Evolutionary conservation across 2,888 invertebrate species (phyloP), one percentile per base, ranked within the genome.

Genomic region (Eristalinus sepulchralis): DNA sequence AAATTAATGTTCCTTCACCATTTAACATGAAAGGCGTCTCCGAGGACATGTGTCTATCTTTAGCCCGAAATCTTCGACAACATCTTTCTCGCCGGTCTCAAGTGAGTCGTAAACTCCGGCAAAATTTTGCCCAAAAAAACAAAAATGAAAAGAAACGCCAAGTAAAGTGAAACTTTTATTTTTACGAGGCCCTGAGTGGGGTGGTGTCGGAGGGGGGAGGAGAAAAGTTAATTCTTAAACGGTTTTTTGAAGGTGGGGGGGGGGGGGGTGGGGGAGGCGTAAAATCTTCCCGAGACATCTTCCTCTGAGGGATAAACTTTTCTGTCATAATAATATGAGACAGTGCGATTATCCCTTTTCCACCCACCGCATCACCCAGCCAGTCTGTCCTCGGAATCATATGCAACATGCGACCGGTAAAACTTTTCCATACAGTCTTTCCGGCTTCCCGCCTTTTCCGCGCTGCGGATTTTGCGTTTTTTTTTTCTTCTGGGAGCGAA

Each of bases 11-110:
- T 22, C 27, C 55, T n/a, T 24, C 10, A 13, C 39, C 64, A 84
- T 84, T 63, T 27, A 81, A 67, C 76, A 76, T 84, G 76, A 84
- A 81, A 80, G 72, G 84, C 72, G 71, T 76, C 84, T 84, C 84
- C 10, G 20, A 76, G 76, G 84, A 81, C 80, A 76, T 76, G 67
- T 76, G 84, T 84, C 84, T 80, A 63, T 76, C 13, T 47, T 47
- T 47, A 47, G 47, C 47, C 47, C 71, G 72, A 76, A 66, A 71
- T 36, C 72, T 60, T 55, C 67, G 57, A 71, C 71, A 55, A 76
- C 81, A 80, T 71, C 62, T 22, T 31, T 53, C 11, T 1, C 47
- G 17, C 24, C 55, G 62, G 81, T 84, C 84, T 84, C 84, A 84
- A 84, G 84, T 80, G 84, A 84, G 55, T 84, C 71, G 80, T 84